phyloP scores from a whole-genome alignment of 2,888 invertebrate species.

The Lithophane semibrunnea region DNA sequence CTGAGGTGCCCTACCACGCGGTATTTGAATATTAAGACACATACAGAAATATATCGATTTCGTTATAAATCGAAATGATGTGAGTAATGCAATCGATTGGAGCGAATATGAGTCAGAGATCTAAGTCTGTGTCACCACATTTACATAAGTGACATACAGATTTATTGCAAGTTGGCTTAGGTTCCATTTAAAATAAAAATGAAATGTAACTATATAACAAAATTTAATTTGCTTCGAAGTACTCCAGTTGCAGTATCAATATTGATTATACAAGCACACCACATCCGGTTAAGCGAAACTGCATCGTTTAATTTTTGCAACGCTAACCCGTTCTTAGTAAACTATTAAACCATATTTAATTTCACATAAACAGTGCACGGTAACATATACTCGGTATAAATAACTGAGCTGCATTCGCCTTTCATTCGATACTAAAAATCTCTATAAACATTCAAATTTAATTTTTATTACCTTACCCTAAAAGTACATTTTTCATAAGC shows the following conservation, averaged over 20 bases:
- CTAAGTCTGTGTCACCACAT: conserved; percentile 24
- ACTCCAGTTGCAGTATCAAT: conserved; percentile 46
- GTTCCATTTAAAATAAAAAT: conserved; percentile 5
- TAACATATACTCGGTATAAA: conserved; percentile 85
- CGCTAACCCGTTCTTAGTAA: conserved; percentile 82
- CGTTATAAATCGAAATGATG: conserved; percentile 48
- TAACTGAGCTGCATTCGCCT: conserved; percentile 74
- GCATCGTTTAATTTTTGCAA: conserved; percentile 76
- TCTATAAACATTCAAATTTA: conserved; percentile 72
- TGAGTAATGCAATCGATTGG: conserved; percentile 55
- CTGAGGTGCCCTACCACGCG: conserved; percentile 77
- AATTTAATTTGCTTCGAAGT: conserved; percentile 29
- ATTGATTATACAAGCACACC: conserved; percentile 59
- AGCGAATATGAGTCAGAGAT: conserved; percentile 44
- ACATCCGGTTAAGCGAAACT: conserved; percentile 68
- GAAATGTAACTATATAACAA: background rate
- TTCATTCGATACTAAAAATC: conserved; percentile 78
- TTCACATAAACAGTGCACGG: conserved; percentile 85
- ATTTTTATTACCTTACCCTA: conserved; percentile 72
- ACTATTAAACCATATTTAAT: conserved; percentile 88
- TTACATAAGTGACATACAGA: conserved; percentile 1
- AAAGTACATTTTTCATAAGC: conserved; percentile 78
- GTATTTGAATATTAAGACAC: conserved; percentile 75
- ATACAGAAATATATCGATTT: conserved; percentile 60
- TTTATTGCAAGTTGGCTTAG: background rate